Evolutionary conservation across 2,113 vertebrate genomes (phyloP).

Genomic region (Rutilus rutilus): DNA sequence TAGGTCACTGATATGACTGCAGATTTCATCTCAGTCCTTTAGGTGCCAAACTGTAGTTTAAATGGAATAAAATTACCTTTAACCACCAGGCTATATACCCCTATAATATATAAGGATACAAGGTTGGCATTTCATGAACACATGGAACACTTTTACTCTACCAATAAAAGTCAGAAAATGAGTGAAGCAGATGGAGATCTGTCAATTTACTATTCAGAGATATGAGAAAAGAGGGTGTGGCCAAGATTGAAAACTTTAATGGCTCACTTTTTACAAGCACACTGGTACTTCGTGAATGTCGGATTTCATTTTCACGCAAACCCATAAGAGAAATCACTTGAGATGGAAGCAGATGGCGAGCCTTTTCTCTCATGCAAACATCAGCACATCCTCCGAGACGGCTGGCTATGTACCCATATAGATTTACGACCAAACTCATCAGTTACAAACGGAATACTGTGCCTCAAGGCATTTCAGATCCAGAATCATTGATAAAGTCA

Average conservation of each 20-base stretch:
- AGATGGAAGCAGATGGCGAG: conserved; percentile 28
- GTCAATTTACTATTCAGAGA: not conserved
- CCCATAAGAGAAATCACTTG: conserved; percentile 25
- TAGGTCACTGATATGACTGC: not conserved
- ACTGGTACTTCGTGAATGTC: not conserved
- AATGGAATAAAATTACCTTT: not conserved
- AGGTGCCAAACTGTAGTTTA: not conserved
- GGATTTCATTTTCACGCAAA: not conserved
- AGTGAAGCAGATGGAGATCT: conserved; percentile 8
- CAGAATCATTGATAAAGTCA: conserved; percentile 32
- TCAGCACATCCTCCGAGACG: conserved; percentile 25
- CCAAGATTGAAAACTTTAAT: conserved; percentile 6
- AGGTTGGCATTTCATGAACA: not conserved
- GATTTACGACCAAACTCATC: conserved; percentile 18
- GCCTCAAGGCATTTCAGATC: conserved; percentile 31
- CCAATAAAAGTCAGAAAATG: not conserved
- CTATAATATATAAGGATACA: not conserved
- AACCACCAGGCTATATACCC: not conserved
- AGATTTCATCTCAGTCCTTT: not conserved
- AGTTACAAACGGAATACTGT: not conserved
- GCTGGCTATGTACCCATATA: not conserved
- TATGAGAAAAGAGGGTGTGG: not conserved
- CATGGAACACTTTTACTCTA: not conserved
- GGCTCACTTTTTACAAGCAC: conserved; percentile 16
- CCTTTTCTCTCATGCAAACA: conserved; percentile 16